phyloP scores from a whole-genome alignment of 1,140 invertebrate species.

The Drosophila ficusphila region DNA sequence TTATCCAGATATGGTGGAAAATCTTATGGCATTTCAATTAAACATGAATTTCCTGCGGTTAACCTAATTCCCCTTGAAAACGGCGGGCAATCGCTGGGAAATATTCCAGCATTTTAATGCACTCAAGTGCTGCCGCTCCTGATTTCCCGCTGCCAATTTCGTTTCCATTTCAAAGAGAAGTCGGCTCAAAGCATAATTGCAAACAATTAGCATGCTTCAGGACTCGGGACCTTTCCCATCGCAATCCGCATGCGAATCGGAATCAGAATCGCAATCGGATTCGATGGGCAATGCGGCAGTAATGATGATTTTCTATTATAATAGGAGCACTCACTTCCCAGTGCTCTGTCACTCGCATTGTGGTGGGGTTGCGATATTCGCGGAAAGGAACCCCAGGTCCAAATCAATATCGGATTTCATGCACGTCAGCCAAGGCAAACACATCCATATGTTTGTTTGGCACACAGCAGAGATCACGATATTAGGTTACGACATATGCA shows the following conservation, averaged over 20 bases:
- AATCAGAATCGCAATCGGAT: slow-evolving; percentile 9
- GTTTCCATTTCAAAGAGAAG: slow-evolving; percentile 51
- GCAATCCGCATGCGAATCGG: no score
- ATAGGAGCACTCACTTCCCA: slow-evolving; percentile 30
- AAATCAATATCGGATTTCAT: slow-evolving; percentile 37
- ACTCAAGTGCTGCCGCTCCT: slow-evolving; percentile 19
- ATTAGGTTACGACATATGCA: neutral
- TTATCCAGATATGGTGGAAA: slow-evolving; percentile 11
- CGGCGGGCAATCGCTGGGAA: neutral
- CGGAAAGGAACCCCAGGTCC: slow-evolving; percentile 13
- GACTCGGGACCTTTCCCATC: neutral
- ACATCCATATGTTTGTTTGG: neutral
- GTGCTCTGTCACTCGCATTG: slow-evolving; percentile 31
- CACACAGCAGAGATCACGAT: neutral
- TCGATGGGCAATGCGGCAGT: slow-evolving; percentile 14
- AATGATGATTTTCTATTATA: slow-evolving; percentile 11
- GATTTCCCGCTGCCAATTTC: slow-evolving; percentile 37
- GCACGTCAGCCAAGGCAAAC: slow-evolving; percentile 8
- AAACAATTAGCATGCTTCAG: slow-evolving; percentile 74
- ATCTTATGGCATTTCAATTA: slow-evolving; percentile 27
- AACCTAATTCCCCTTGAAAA: slow-evolving; percentile 29
- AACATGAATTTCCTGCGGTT: slow-evolving; percentile 27
- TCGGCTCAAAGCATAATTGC: slow-evolving; percentile 74
- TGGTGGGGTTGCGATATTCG: slow-evolving; percentile 1
- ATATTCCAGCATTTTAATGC: slow-evolving; percentile 31